phyloP scores from a whole-genome alignment of 2,888 invertebrate genomes.

The Petrophora chlorosata region DNA sequence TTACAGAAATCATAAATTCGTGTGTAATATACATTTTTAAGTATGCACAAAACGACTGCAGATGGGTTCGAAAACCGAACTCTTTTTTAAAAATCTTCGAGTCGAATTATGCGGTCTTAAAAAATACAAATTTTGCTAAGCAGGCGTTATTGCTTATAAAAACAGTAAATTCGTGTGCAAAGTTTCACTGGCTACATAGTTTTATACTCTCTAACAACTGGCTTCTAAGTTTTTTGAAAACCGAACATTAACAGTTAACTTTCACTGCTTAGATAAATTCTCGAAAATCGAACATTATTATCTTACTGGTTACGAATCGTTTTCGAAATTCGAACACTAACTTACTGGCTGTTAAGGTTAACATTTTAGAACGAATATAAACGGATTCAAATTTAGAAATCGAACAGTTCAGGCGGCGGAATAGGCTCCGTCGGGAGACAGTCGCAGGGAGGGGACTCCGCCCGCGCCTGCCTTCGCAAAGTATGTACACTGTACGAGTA shows the following conservation, averaged over 20 bases:
- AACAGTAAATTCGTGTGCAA: too few species aligned
- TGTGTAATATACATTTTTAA: too few species aligned
- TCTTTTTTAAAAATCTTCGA: too few species aligned
- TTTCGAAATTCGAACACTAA: constrained; percentile 16
- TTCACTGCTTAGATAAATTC: neutral
- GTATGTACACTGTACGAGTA: constrained; percentile 60
- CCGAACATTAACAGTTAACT: neutral
- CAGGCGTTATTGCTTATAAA: too few species aligned
- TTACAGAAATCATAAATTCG: too few species aligned
- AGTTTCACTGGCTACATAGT: constrained; percentile 4
- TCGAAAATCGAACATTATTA: constrained; percentile 13
- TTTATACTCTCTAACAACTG: constrained; percentile 3
- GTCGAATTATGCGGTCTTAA: too few species aligned
- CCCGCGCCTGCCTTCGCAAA: constrained; percentile 48
- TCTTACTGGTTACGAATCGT: neutral
- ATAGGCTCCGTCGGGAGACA: constrained; percentile 67
- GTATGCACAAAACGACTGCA: too few species aligned
- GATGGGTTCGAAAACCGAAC: too few species aligned
- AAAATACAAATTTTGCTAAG: too few species aligned
- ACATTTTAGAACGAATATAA: too few species aligned
- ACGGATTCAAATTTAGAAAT: constrained; percentile 50
- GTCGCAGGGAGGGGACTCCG: constrained; percentile 54
- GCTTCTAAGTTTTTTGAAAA: neutral
- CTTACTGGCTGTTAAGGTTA: constrained; percentile 1
- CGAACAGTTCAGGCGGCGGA: constrained; percentile 76